These are phyloP conservation scores for Anthopleura sola DNA, from an alignment of 64 coral and sea anemone genomes.

Conservation along the genomic window DNA sequence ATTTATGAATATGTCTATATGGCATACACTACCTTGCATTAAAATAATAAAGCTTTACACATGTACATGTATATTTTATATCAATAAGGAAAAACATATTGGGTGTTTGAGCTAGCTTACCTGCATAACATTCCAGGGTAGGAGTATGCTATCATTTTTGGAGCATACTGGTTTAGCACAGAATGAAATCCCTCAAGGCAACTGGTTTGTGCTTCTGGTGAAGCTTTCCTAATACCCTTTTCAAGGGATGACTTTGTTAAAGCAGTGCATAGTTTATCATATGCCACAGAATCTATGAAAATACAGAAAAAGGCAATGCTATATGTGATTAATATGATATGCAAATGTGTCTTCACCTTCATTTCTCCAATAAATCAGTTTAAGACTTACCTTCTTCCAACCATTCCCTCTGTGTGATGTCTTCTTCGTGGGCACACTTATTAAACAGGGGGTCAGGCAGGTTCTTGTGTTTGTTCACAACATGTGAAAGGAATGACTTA, in stretches of 20 bases:
- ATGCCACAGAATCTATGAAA: slow-evolving; percentile 21
- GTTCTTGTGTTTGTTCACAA: not conserved
- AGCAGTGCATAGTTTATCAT: slow-evolving; percentile 24
- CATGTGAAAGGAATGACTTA: slow-evolving; percentile 12
- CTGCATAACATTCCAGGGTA: slow-evolving; percentile 42
- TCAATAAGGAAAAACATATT: not conserved
- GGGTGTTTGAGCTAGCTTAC: not conserved
- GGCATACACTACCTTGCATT: not conserved
- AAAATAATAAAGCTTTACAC: not conserved
- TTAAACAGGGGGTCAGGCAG: not conserved
- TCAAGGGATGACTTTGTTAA: slow-evolving; percentile 26
- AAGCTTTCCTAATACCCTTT: slow-evolving; percentile 38
- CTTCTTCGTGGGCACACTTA: slow-evolving; percentile 8
- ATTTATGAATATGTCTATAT: not conserved
- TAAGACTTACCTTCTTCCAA: slow-evolving; percentile 14
- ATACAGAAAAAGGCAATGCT: not conserved
- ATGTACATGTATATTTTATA: not conserved
- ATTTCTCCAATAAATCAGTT: not conserved
- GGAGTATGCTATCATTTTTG: slow-evolving; percentile 41
- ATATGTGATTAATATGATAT: not conserved
- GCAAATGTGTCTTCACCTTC: no score
- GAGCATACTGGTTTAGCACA: slow-evolving; percentile 47
- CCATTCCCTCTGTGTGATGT: slow-evolving; percentile 4
- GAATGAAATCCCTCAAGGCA: slow-evolving; percentile 46
- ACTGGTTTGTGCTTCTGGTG: slow-evolving; percentile 40